Evolutionary conservation across 2,113 vertebrate genomes (phyloP).

Genomic region (Trichechus manatus): DNA sequence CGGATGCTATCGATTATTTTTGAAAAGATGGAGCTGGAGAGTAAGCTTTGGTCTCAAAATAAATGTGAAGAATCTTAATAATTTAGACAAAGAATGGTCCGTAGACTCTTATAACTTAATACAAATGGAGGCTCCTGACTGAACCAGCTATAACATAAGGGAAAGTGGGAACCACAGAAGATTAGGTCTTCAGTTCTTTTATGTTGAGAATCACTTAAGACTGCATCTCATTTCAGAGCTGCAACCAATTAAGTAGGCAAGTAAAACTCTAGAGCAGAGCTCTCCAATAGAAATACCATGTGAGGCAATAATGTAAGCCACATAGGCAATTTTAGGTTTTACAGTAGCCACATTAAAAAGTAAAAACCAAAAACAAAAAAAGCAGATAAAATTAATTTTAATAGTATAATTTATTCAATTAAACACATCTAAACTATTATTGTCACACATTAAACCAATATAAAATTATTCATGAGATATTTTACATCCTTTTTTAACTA

Average conservation of each 20-base stretch:
- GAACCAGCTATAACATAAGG: not conserved
- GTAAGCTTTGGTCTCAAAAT: not conserved
- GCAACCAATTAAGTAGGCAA: not conserved
- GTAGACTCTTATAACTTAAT: not conserved
- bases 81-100: not conserved
- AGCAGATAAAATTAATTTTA: not conserved
- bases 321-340: not conserved
- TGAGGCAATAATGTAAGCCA: not conserved
- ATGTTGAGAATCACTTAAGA: not conserved
- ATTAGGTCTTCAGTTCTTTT: not conserved
- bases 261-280: not conserved
- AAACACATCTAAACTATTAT: not conserved
- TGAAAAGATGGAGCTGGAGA: not conserved
- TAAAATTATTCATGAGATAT: not conserved
- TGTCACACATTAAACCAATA: not conserved
- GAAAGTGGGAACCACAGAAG: not conserved
- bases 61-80: not conserved
- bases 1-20: not conserved
- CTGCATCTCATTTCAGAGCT: not conserved
- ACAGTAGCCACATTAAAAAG: not conserved
- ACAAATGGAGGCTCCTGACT: not conserved
- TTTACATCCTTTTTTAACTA: not conserved
- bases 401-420: not conserved
- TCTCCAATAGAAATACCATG: not conserved
- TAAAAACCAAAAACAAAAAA: not conserved